A percentile compares a stretch with the other conserved stretches of the same genome.
phyloP scores from a whole-genome alignment of 2,888 invertebrate genomes.

The Trachelus stipa region DNA sequence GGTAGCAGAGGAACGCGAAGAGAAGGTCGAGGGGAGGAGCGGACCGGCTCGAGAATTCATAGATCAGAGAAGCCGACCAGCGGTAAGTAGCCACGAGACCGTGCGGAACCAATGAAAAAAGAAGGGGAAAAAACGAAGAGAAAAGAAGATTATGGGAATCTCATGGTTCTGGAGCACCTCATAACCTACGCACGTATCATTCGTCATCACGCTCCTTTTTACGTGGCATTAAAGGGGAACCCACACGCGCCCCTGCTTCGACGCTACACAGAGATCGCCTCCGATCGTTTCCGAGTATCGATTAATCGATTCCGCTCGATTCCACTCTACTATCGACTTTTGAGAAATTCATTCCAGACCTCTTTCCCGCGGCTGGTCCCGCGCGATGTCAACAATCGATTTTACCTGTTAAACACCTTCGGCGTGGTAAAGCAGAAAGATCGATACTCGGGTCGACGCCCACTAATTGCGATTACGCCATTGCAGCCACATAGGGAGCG shows the following conservation, averaged over 20 bases:
- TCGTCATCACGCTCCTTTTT: constrained; percentile 1
- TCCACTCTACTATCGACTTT: background rate
- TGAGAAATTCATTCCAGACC: background rate
- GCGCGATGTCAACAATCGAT: background rate
- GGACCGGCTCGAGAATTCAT: constrained; percentile 45
- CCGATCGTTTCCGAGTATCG: background rate
- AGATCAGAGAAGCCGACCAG: constrained; percentile 53
- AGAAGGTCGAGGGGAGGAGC: constrained; percentile 17
- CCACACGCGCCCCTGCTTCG: background rate
- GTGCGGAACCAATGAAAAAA: constrained; percentile 6
- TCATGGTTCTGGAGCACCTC: constrained; percentile 28
- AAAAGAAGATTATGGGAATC: constrained; percentile 50
- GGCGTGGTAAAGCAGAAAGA: background rate
- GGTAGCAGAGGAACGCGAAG: constrained; percentile 31
- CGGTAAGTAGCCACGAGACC: constrained; percentile 38
- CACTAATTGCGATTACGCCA: constrained; percentile 33
- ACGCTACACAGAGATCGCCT: no score
- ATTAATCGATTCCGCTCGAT: background rate
- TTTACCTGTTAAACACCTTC: background rate
- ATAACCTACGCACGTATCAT: constrained; percentile 34
- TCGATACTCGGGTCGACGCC: constrained; percentile 13
- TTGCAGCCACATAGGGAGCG: constrained; percentile 8
- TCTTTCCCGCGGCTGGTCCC: background rate
- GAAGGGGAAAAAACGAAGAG: background rate
- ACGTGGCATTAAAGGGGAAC: background rate